Evolutionary conservation across 2,888 invertebrate genomes (phyloP).

Genomic region (Pimpla rufipes): DNA sequence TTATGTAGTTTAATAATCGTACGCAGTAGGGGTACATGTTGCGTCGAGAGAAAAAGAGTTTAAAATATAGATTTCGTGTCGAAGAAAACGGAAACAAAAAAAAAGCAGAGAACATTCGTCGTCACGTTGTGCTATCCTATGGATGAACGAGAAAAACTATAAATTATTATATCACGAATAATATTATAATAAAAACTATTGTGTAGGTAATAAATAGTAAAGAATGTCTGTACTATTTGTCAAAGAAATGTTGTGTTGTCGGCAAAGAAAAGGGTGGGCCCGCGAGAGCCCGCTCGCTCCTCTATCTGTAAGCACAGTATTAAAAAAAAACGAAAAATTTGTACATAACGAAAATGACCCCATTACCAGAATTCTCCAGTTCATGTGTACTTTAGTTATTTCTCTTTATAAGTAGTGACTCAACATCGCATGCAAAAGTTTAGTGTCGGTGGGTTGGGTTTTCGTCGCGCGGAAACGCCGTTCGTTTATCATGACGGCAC

Average conservation of each 20-base stretch:
- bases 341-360: conserved; percentile 76
- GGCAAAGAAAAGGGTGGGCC: conserved; percentile 68
- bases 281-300: conserved; percentile 66
- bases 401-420: conserved; percentile 44
- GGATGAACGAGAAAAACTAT: conserved; percentile 54
- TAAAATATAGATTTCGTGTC: conserved; percentile 11
- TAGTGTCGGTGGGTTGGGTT: conserved; percentile 28
- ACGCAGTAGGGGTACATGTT: conserved; percentile 44
- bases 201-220: conserved; percentile 51
- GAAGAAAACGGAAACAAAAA: conserved; percentile 17
- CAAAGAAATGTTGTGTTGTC: conserved; percentile 70
- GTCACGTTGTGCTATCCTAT: conserved; percentile 12
- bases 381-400: conserved; percentile 57
- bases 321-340: conserved; percentile 75
- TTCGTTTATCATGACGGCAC: neutral
- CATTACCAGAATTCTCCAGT: conserved; percentile 38
- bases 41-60: conserved; percentile 13
- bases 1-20: conserved; percentile 25
- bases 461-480: neutral
- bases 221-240: conserved; percentile 73
- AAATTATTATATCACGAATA: conserved; percentile 51
- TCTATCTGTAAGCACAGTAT: conserved; percentile 81
- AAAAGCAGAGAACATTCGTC: conserved; percentile 7
- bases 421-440: conserved; percentile 46
- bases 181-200: conserved; percentile 52